Evolutionary conservation across 2,113 vertebrate genomes (phyloP).

Genomic region (Aphelocoma coerulescens): DNA sequence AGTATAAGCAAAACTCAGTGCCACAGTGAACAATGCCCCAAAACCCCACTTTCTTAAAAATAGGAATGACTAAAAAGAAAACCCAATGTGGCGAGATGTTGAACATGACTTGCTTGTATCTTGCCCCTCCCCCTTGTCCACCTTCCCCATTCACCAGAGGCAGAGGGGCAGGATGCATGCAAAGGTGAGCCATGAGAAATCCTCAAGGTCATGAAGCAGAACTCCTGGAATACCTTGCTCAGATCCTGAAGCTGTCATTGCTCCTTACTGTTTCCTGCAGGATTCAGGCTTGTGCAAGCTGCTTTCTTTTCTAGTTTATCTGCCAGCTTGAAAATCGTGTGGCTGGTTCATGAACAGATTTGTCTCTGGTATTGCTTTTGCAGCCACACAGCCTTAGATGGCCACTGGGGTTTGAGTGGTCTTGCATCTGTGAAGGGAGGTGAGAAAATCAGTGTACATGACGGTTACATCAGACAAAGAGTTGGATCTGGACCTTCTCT

Average conservation of each 20-base stretch:
- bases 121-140: background rate
- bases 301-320: background rate
- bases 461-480: background rate
- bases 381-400: background rate
- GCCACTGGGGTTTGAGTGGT: background rate
- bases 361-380: background rate
- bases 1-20: background rate
- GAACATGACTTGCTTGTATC: rapidly evolving
- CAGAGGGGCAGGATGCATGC: background rate
- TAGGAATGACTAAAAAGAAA: background rate
- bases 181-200: background rate
- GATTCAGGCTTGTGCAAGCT: background rate
- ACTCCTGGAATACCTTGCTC: background rate
- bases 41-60: background rate
- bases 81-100: background rate
- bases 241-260: background rate
- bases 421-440: background rate
- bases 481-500: background rate
- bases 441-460: background rate
- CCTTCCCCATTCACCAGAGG: background rate
- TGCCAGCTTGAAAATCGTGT: background rate
- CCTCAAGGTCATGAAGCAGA: background rate
- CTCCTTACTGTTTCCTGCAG: background rate
- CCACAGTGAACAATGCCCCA: background rate
- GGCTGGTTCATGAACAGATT: background rate